These are phyloP conservation scores for Scomber scombrus DNA, from an alignment of 2,113 vertebrate genomes.

Conservation along the genomic window DNA sequence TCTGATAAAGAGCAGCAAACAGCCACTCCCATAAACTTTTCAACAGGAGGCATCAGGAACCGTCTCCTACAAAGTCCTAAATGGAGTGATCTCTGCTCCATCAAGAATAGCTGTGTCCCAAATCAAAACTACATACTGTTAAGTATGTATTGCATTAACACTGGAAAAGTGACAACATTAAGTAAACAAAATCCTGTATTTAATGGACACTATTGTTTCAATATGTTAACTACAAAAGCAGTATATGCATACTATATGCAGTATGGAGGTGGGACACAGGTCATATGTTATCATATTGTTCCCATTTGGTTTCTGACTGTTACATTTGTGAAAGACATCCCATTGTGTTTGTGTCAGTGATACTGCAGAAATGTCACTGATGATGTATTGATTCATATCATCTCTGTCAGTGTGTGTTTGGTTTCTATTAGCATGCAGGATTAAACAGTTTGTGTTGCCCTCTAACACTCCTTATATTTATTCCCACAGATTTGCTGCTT, in stretches of 20 bases:
- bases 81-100: not conserved
- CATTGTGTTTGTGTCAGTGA: constrained; percentile 3
- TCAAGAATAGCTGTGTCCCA: not conserved
- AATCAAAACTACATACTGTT: not conserved
- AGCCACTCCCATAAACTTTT: not conserved
- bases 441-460: not conserved
- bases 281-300: not conserved
- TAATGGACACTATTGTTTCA: too few species aligned
- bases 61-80: not conserved
- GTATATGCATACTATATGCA: not conserved
- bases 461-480: not conserved
- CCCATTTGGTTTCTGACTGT: constrained; percentile 19
- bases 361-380: not conserved
- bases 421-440: not conserved
- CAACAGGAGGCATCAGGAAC: not conserved
- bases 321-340: not conserved
- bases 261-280: constrained; percentile 9
- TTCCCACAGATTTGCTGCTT: constrained; percentile 91
- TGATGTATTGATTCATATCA: too few species aligned
- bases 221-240: too few species aligned
- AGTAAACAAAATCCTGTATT: not conserved
- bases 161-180: not conserved
- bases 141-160: not conserved
- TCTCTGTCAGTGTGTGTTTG: not conserved
- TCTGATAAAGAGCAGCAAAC: not conserved